Base-by-base conservation (phyloP, 2,113 vertebrate species). In the Varanus salvator region DNA sequence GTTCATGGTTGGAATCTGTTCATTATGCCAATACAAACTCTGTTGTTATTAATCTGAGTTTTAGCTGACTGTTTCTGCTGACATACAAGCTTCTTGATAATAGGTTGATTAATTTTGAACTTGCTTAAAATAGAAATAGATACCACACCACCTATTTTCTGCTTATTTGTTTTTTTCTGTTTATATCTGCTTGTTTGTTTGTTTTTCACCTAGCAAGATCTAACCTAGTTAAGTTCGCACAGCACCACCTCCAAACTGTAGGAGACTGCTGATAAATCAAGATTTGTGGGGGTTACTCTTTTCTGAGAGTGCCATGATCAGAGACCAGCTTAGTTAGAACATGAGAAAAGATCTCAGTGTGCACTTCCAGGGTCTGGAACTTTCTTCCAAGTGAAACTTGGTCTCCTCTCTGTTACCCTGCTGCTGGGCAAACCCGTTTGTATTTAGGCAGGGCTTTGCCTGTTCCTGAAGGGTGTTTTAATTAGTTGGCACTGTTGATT, bases 1-100 rank as follows among this genome's bases (percentile, higher is more conserved):
- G 85, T 93, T 90, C 92, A 84, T 71, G 81, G 87, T 48, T 94
- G 92, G 87, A 95, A 96, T 93, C 82, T 91, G 84, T 93, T 87
- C 89, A 90, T 83, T 66, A 83, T 89, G 89, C 84, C 90, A 93
- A 88, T 87, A 68, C 81, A 86, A 52, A 85, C 86, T 92, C 89
- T 57, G 81, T 94, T 93, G 88, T 92, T 93, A 93, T 90, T 93
- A 94, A 94, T 89, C 85, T 87, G 64, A 85, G 52, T 0, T 78
- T 34, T 89, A 91, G 89, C 89, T 0, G 0, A 0, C 34, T 87
- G 72, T 76, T 38, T 80, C 54, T 54, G 89, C 91, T 54, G 83
- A 66, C 12, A 44, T 25, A 38, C 78, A 72, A 78, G n/a, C 50
- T 86, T 72, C 80, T 87, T 76, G 89, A 88, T 89, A 75, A 29